These are phyloP conservation scores for Callocephalon fimbriatum DNA, from an alignment of 2,113 vertebrate species.

Conservation along the genomic window DNA sequence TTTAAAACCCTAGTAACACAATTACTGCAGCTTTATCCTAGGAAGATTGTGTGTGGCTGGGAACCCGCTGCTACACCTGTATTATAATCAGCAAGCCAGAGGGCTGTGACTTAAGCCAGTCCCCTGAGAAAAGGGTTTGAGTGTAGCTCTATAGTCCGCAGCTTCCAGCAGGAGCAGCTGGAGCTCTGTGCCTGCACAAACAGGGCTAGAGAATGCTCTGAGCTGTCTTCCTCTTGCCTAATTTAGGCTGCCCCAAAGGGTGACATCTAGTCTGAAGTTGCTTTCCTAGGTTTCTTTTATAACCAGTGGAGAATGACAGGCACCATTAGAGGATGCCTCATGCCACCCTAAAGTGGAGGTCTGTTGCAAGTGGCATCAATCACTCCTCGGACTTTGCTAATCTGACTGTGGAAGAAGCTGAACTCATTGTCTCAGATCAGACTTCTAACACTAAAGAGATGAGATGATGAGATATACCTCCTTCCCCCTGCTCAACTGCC, in stretches of 20 bases:
- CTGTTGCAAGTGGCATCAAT: not conserved
- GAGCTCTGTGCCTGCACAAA: not conserved
- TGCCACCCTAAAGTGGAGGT: not conserved
- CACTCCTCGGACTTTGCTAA: not conserved
- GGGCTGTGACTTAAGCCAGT: not conserved
- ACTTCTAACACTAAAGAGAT: not conserved
- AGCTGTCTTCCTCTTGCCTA: not conserved
- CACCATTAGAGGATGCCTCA: not conserved
- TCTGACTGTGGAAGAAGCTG: not conserved
- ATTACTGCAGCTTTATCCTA: not conserved
- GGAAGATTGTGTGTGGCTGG: not conserved
- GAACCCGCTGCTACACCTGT: not conserved
- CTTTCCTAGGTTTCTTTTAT: not conserved
- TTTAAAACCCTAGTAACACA: not conserved
- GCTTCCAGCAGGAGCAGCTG: not conserved
- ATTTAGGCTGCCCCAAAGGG: not conserved
- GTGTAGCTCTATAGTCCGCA: accelerated
- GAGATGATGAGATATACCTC: not conserved
- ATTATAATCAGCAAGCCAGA: not conserved
- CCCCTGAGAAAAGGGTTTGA: not conserved
- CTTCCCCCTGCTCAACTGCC: not conserved
- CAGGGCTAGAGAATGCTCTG: not conserved
- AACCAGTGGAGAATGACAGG: not conserved
- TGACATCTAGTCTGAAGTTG: not conserved
- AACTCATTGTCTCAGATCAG: not conserved